These are phyloP conservation scores for Lepilemur ruficaudatus DNA, from an alignment of 2,797 vertebrate genomes.

Conservation along the genomic window DNA sequence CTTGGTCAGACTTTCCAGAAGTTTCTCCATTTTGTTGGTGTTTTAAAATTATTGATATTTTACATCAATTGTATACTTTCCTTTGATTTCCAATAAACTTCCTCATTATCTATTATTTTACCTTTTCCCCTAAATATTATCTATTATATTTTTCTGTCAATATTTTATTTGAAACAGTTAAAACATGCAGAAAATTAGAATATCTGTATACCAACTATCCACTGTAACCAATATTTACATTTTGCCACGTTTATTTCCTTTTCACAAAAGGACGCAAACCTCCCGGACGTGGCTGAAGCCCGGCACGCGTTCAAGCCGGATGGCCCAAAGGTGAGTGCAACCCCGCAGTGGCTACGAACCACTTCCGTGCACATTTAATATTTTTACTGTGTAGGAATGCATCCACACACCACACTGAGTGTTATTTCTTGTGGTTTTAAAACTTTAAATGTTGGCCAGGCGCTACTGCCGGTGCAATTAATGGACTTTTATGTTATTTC, in stretches of 20 bases:
- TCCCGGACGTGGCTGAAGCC: no score
- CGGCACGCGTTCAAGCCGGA: no score
- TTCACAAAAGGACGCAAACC: background rate
- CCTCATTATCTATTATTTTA: background rate
- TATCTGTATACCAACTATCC: background rate
- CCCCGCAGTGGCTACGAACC: no score
- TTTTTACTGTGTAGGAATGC: background rate
- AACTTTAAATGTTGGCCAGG: background rate
- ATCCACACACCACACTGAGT: background rate
- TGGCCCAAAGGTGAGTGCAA: background rate
- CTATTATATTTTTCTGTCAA: background rate
- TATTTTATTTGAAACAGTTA: background rate
- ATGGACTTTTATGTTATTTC: background rate
- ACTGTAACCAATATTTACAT: background rate
- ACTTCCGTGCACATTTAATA: no score
- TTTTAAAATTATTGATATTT: background rate
- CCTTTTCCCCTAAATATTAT: background rate
- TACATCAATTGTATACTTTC: background rate
- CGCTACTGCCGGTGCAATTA: no score
- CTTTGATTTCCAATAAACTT: background rate
- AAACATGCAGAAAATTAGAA: background rate
- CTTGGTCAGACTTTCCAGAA: background rate
- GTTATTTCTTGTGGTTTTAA: background rate
- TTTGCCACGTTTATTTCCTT: background rate
- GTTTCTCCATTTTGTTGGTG: background rate